phyloP scores from a whole-genome alignment of 2,797 vertebrate genomes.

The Eulemur mongoz region DNA sequence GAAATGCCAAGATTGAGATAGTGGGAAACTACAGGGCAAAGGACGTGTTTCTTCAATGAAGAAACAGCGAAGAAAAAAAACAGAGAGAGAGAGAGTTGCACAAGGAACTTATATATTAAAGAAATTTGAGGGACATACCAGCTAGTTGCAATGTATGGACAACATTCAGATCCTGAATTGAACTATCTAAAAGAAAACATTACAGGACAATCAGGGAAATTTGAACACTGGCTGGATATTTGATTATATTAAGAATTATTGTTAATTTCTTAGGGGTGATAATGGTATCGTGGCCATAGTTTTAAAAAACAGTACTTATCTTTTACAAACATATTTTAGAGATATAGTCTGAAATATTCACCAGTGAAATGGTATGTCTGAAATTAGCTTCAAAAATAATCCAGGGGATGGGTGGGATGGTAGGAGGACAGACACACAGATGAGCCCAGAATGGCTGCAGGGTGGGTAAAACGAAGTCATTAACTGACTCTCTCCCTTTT shows the following conservation, averaged over 20 bases:
- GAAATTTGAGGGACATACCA: neutral
- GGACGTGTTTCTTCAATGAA: neutral
- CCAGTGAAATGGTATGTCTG: neutral
- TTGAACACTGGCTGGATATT: neutral
- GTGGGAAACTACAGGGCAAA: neutral
- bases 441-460: neutral
- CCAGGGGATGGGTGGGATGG: neutral
- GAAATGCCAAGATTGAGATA: neutral
- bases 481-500: neutral
- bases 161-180: neutral
- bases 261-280: neutral
- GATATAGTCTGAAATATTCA: slow-evolving; percentile 14
- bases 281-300: neutral
- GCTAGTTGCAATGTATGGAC: neutral
- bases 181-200: neutral
- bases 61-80: neutral
- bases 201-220: neutral
- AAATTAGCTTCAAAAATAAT: slow-evolving; percentile 28
- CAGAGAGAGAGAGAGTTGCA: neutral
- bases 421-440: neutral
- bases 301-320: neutral
- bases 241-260: neutral
- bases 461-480: too few relatives aligned
- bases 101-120: neutral
- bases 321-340: slow-evolving; percentile 11